phyloP scores from a whole-genome alignment of 2,113 vertebrate species.

The Tenebrosternarchus preto region DNA sequence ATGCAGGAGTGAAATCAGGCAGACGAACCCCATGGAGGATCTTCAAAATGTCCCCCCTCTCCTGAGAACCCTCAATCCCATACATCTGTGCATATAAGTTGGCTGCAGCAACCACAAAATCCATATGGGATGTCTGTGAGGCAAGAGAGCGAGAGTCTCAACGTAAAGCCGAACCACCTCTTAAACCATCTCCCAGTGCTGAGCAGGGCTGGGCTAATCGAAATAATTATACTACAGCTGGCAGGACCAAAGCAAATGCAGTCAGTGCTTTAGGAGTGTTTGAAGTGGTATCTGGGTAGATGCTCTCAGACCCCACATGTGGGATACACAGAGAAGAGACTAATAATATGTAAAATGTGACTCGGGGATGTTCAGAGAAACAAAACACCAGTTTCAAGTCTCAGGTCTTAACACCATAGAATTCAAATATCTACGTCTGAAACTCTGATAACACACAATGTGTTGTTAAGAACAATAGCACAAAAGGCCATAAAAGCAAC shows the following conservation, averaged over 20 bases:
- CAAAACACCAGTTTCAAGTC: conserved; percentile 20
- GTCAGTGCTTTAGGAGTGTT: conserved; percentile 1
- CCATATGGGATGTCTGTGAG: conserved; percentile 77
- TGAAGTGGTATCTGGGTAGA: background rate
- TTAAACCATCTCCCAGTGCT: background rate
- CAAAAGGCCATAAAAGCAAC: conserved; percentile 35
- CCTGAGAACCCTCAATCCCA: conserved; percentile 65
- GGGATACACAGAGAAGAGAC: background rate
- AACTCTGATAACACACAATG: conserved; percentile 32
- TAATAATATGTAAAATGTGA: background rate
- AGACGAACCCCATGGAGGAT: conserved; percentile 62
- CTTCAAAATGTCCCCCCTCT: conserved; percentile 40
- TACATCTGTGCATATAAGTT: conserved; percentile 79
- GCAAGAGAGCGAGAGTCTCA: conserved; percentile 24
- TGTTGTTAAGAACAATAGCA: background rate
- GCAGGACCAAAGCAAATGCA: background rate
- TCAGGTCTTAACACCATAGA: conserved; percentile 2
- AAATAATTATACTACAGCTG: conserved; percentile 21
- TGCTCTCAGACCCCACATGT: background rate
- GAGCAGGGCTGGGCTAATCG: background rate
- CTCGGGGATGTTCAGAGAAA: background rate
- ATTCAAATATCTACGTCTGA: conserved; percentile 25
- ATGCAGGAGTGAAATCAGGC: conserved; percentile 62
- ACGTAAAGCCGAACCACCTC: conserved; percentile 17
- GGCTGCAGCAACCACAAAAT: conserved; percentile 81